A percentile compares a stretch with the other conserved stretches of the same genome.
These are phyloP conservation scores for Philotrypesis tridentata DNA, from an alignment of 1,140 invertebrate species.

Conservation along the genomic window DNA sequence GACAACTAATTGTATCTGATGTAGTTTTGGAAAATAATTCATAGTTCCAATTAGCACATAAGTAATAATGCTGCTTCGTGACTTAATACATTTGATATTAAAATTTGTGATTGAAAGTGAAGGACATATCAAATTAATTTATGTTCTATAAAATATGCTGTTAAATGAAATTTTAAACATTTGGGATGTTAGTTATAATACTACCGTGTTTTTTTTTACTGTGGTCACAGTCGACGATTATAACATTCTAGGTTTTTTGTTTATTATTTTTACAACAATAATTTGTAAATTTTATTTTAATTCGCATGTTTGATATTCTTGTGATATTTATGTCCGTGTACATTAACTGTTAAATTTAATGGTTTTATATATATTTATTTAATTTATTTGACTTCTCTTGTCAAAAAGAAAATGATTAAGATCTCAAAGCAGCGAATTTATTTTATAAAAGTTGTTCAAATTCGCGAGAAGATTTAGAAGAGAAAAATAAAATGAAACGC, in stretches of 20 bases:
- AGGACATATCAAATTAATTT: not conserved
- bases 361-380: not conserved
- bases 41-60: not conserved
- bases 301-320: not conserved
- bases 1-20: slow-evolving; percentile 10
- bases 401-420: not conserved
- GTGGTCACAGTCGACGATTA: no score
- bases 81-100: not conserved
- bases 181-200: no score
- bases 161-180: not conserved
- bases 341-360: not conserved
- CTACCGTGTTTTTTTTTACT: not conserved
- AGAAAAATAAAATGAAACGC: slow-evolving; percentile 27
- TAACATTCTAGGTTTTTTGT: not conserved
- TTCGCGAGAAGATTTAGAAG: slow-evolving; percentile 22
- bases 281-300: not conserved
- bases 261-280: not conserved
- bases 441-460: slow-evolving; percentile 12
- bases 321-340: not conserved
- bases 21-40: slow-evolving; percentile 20
- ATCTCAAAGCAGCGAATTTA: slow-evolving; percentile 15
- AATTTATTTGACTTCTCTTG: not conserved
- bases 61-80: not conserved
- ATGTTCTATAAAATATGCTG: not conserved
- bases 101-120: not conserved